phyloP scores from a whole-genome alignment of 2,888 invertebrate species.

The Trachelus iudaicus region DNA sequence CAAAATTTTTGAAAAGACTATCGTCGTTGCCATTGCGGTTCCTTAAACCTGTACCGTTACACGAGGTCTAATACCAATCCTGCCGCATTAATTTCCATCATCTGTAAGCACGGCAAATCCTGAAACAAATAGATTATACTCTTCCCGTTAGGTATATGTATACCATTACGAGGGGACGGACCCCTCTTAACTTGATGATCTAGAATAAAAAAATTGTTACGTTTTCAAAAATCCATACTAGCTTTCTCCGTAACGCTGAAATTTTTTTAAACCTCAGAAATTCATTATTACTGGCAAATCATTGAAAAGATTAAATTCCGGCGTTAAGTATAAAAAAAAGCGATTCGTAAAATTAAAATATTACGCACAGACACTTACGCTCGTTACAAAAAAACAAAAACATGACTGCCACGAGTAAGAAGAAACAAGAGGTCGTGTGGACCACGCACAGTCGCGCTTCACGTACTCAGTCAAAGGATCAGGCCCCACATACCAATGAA shows the following conservation, averaged over 20 bases:
- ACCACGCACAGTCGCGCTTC: slow-evolving; percentile 31
- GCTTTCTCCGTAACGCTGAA: no score
- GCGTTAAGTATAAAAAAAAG: background rate
- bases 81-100: background rate
- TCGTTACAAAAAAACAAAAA: slow-evolving; percentile 15
- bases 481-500: slow-evolving; percentile 47
- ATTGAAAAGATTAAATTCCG: no score
- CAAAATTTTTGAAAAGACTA: slow-evolving; percentile 4
- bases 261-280: no score
- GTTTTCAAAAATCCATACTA: no score
- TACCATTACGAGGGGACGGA: background rate
- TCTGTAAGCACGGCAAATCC: background rate
- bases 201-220: no score
- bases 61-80: background rate
- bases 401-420: slow-evolving; percentile 27
- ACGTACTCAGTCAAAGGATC: slow-evolving; percentile 26
- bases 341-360: background rate
- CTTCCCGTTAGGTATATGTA: background rate
- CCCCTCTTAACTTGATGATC: no score
- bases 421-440: slow-evolving; percentile 37
- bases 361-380: background rate
- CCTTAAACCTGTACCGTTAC: background rate
- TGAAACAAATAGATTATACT: background rate
- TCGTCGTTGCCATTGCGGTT: background rate
- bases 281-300: no score